Evolutionary conservation across 64 coral and sea anemone genomes (phyloP), one percentile per base, ranked within the genome.

Genomic region (Exaiptasia diaphana): DNA sequence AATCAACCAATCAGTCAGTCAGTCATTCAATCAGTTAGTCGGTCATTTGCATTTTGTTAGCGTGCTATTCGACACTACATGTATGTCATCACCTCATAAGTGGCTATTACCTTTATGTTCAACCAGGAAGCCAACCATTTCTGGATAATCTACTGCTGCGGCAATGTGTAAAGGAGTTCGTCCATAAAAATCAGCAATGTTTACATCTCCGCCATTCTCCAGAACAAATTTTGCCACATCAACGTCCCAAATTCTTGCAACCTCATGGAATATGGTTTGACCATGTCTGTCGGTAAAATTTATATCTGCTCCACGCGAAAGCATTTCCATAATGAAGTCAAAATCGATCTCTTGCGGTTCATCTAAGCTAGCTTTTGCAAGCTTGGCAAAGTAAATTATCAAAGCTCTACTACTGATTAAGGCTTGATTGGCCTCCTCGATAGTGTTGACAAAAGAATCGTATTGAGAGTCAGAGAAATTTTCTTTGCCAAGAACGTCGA

Each of bases 331-430:
- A 0, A 99, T 34, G 62, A 99, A 99, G 6, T 89, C 74, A 41
- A 99, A 99, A 65, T 99, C 95, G 17, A 99, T 45, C 38, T 84
- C 85, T 46, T 92, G 78, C 25, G 87, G 73, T 21, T 27, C 46
- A 50, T 93, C 79, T 10, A 79, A 26, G 25, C 80, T 84, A 4
- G 80, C 55, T 53, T 65, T 92, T 0, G 95, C 95, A 7, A 99
- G 68, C 39, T 99, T 85, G 17, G 95, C 95, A 75, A 99, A 99
- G 67, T 99, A 99, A 35, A 99, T 84, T n/a, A 99, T 84, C 50
- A 99, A 44, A 1, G 95, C 85, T 89, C 88, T 77, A 71, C 90
- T 93, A 3, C 64, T 74, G 17, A 84, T 79, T 13, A 94, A 35
- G 1, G 86, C 50, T 23, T 39, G 18, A 77, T 40, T 5, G 24